Evolutionary conservation across 2,888 invertebrate genomes (phyloP).

Genomic region (Leucoma salicis): DNA sequence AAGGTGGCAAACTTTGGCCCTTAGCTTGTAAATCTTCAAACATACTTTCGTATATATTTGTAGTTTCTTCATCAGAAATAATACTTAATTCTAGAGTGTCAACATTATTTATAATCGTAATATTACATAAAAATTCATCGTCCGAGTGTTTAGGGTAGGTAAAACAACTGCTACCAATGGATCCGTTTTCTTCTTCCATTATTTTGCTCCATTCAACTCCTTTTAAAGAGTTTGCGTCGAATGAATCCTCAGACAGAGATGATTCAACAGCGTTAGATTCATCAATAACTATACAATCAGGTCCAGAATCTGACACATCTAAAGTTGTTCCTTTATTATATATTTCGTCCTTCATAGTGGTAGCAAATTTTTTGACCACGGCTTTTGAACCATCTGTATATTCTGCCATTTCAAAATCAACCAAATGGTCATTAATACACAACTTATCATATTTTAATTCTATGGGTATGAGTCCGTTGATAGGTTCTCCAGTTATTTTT

Average conservation of each 20-base stretch:
- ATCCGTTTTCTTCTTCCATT: slow-evolving; percentile 48
- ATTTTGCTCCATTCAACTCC: slow-evolving; percentile 59
- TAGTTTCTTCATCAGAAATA: slow-evolving; percentile 60
- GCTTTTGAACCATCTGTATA: slow-evolving; percentile 60
- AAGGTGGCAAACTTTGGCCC: slow-evolving; percentile 59
- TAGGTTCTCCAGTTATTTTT: slow-evolving; percentile 57
- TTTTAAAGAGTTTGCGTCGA: slow-evolving; percentile 38
- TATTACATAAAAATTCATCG: slow-evolving; percentile 54
- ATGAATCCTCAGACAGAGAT: slow-evolving; percentile 39
- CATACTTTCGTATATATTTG: slow-evolving; percentile 69
- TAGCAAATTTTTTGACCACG: slow-evolving; percentile 46
- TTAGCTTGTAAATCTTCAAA: slow-evolving; percentile 72
- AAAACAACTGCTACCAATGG: slow-evolving; percentile 33
- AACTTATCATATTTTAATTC: slow-evolving; percentile 62
- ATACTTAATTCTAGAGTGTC: slow-evolving; percentile 57
- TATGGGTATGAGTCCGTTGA: slow-evolving; percentile 54
- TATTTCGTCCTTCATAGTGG: slow-evolving; percentile 14
- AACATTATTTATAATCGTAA: slow-evolving; percentile 53
- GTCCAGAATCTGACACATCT: slow-evolving; percentile 49
- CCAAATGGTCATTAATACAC: slow-evolving; percentile 72
- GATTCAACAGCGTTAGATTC: slow-evolving; percentile 38
- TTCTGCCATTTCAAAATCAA: slow-evolving; percentile 67
- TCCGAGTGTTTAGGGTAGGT: slow-evolving; percentile 42
- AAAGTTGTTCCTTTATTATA: slow-evolving; percentile 16
- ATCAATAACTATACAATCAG: slow-evolving; percentile 53